Evolutionary conservation across 1,140 invertebrate species (phyloP).

Genomic region (Chrysopa pallens): DNA sequence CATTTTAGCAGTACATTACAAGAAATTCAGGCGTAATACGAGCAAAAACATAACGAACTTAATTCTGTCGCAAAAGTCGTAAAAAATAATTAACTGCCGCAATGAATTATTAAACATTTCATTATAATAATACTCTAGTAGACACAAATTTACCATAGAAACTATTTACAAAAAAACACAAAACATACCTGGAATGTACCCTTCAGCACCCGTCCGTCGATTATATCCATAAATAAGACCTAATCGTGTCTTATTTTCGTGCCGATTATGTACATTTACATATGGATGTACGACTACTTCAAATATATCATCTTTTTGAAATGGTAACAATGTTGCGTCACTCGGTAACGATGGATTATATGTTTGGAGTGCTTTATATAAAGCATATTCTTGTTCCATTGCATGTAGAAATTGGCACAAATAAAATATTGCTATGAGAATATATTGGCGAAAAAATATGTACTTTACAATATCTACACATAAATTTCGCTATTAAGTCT

Average conservation of each 20-base stretch:
- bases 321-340: constrained; percentile 7
- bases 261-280: constrained; percentile 1
- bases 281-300: constrained; percentile 10
- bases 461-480: constrained; percentile 9
- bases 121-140: no score
- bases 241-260: background rate
- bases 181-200: constrained; percentile 15
- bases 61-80: no score
- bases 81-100: no score
- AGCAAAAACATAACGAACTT: no score
- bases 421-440: background rate
- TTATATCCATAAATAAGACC: constrained; percentile 13
- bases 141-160: background rate
- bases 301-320: constrained; percentile 16
- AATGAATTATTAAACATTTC: no score
- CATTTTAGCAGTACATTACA: no score
- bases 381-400: constrained; percentile 14
- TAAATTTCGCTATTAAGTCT: background rate
- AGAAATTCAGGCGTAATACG: no score
- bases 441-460: constrained; percentile 7
- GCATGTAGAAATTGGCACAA: constrained; percentile 1
- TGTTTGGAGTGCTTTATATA: constrained; percentile 15
- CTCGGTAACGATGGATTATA: constrained; percentile 11
- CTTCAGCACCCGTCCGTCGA: constrained; percentile 12
- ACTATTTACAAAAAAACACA: background rate